A percentile compares a stretch with the other conserved stretches of the same genome.
phyloP scores from a whole-genome alignment of 2,888 invertebrate genomes.

The Xestia rhomboidea region DNA sequence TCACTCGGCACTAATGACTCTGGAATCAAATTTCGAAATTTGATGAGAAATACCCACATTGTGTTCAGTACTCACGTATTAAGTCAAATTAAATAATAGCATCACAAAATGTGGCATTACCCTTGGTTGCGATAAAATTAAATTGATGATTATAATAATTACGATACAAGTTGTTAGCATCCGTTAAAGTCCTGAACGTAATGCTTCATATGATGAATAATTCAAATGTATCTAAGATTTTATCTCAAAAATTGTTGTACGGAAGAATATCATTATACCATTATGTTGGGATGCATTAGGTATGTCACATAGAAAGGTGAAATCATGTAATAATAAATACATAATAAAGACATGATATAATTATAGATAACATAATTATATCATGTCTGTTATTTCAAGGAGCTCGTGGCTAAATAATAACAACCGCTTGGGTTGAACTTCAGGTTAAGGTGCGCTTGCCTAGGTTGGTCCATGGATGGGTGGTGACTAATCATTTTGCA shows the following conservation, averaged over 20 bases:
- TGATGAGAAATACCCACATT: too few species aligned
- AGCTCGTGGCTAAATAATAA: background rate
- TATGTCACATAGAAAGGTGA: background rate
- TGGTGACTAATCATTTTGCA: background rate
- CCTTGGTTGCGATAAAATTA: conserved; percentile 43
- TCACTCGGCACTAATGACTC: too few species aligned
- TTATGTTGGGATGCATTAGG: conserved; percentile 38
- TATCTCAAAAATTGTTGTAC: conserved; percentile 42
- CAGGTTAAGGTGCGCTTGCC: background rate
- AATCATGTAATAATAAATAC: too few species aligned
- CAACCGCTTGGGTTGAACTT: background rate
- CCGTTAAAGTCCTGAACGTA: conserved; percentile 39
- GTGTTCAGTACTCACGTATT: too few species aligned
- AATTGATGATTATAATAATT: conserved; percentile 53
- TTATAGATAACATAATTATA: too few species aligned
- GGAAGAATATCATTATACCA: conserved; percentile 41
- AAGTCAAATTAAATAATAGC: too few species aligned
- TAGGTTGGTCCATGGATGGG: background rate
- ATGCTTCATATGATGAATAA: conserved; percentile 56
- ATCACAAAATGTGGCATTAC: conserved; percentile 44
- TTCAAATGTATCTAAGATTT: conserved; percentile 55
- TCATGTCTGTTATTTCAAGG: background rate
- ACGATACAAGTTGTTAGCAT: conserved; percentile 35
- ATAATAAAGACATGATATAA: too few species aligned
- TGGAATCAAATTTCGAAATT: too few species aligned